Conservation (phyloP, 53 echinoderm and acorn worm species). For the Mesocentrotus franciscanus region DNA sequence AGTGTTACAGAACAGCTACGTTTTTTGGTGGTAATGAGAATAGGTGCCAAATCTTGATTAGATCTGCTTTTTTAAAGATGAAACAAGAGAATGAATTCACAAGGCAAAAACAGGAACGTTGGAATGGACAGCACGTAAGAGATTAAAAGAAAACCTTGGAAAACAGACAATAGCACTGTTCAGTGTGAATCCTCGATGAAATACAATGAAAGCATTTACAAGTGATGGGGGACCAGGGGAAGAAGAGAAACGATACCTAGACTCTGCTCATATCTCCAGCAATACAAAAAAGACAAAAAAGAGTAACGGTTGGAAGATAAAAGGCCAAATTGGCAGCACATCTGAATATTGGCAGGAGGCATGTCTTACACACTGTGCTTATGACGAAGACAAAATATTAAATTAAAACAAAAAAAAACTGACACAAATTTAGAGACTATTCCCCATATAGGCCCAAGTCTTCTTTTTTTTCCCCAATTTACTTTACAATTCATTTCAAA, state of each 20-base stretch:
- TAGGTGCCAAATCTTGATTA: constrained; percentile 2
- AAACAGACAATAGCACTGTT: constrained; percentile 53
- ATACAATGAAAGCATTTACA: constrained; percentile 36
- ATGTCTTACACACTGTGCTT: constrained; percentile 46
- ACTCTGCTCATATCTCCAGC: constrained; percentile 6
- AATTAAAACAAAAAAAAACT: neutral
- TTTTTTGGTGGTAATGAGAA: constrained; percentile 48
- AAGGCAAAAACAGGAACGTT: neutral
- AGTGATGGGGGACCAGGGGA: neutral
- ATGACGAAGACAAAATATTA: neutral
- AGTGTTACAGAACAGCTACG: constrained; percentile 17
- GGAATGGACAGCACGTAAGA: constrained; percentile 47
- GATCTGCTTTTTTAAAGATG: neutral
- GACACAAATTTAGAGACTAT: neutral
- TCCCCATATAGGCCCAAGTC: neutral
- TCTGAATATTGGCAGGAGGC: constrained; percentile 58
- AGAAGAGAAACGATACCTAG: neutral
- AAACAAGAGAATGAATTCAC: constrained; percentile 22
- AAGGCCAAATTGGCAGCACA: constrained; percentile 65
- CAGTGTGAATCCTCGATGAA: neutral
- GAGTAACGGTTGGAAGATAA: constrained; percentile 61
- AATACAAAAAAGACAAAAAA: constrained; percentile 4
- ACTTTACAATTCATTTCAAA: neutral
- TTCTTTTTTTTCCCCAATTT: neutral
- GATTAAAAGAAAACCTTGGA: neutral